These are phyloP conservation scores for Dasysyrphus tricinctus DNA, from an alignment of 2,888 invertebrate genomes.

Conservation along the genomic window DNA sequence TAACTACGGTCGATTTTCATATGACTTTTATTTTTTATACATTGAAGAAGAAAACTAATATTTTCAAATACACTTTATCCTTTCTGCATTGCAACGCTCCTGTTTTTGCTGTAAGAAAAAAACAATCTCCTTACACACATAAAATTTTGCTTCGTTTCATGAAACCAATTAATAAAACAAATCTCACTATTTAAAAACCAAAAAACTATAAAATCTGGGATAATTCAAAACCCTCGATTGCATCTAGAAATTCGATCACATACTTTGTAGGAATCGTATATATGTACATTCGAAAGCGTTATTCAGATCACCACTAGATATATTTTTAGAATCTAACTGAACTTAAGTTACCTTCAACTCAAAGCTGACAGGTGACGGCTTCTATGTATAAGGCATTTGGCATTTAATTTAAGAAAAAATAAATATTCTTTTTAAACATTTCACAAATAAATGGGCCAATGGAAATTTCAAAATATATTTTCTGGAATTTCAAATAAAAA, in stretches of 20 bases:
- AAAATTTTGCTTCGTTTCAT: too few relatives aligned
- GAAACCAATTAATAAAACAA: too few relatives aligned
- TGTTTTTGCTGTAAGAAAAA: too few relatives aligned
- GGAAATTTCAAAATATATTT: constrained; percentile 26
- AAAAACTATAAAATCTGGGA: not conserved
- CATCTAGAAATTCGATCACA: not conserved
- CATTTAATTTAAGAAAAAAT: not conserved
- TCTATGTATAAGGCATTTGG: not conserved
- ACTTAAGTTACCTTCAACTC: constrained; percentile 32
- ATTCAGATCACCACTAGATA: not conserved
- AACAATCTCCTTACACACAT: too few relatives aligned
- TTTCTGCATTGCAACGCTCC: too few relatives aligned
- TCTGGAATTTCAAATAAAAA: constrained; percentile 26
- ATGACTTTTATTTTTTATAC: too few relatives aligned
- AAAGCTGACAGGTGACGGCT: constrained; percentile 25
- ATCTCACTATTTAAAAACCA: too few relatives aligned
- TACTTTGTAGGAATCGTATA: not conserved
- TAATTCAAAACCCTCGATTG: not conserved
- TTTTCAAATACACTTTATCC: too few relatives aligned
- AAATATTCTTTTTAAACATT: not conserved
- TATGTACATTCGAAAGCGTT: not conserved
- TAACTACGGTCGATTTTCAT: too few relatives aligned
- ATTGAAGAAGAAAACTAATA: too few relatives aligned
- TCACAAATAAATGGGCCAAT: constrained; percentile 20
- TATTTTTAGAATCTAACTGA: constrained; percentile 34